A percentile compares a stretch with the other conserved stretches of the same genome.
Evolutionary conservation across 2,113 vertebrate genomes (phyloP).

Genomic region (Myotis davidii): DNA sequence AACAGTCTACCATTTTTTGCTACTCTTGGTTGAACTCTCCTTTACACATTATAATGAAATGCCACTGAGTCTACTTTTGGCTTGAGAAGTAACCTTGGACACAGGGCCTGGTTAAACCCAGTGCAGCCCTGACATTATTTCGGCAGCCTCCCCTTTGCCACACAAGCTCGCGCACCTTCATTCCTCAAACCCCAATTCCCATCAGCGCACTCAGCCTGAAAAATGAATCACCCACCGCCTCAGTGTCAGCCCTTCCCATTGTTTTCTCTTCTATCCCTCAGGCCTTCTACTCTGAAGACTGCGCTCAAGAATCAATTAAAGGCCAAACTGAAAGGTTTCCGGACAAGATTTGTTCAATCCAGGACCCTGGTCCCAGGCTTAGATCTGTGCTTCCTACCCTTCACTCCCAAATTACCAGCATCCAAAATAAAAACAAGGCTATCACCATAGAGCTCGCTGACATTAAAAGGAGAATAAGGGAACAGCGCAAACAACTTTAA

Average conservation of each 20-base stretch:
- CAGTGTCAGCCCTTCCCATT: not conserved
- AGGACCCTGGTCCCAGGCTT: not conserved
- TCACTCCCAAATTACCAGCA: not conserved
- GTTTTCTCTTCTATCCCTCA: not conserved
- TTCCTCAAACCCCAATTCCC: not conserved
- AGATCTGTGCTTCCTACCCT: not conserved
- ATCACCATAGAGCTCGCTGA: not conserved
- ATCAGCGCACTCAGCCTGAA: not conserved
- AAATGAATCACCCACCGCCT: not conserved
- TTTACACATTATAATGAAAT: not conserved
- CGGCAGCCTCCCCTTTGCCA: not conserved
- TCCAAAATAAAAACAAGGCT: not conserved
- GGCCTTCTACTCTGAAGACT: not conserved
- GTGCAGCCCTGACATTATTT: not conserved
- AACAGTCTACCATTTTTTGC: not conserved
- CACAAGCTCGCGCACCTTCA: not conserved
- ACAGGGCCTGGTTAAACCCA: not conserved
- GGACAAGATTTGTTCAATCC: not conserved
- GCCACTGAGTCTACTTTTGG: not conserved
- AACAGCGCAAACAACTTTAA: not conserved
- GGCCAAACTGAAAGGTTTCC: not conserved
- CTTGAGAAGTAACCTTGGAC: not conserved
- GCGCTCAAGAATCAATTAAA: not conserved
- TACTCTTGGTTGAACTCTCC: not conserved
- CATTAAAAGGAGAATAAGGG: not conserved